Conservation (phyloP, 2,113 vertebrate genomes). For the Brachyistius frenatus region DNA sequence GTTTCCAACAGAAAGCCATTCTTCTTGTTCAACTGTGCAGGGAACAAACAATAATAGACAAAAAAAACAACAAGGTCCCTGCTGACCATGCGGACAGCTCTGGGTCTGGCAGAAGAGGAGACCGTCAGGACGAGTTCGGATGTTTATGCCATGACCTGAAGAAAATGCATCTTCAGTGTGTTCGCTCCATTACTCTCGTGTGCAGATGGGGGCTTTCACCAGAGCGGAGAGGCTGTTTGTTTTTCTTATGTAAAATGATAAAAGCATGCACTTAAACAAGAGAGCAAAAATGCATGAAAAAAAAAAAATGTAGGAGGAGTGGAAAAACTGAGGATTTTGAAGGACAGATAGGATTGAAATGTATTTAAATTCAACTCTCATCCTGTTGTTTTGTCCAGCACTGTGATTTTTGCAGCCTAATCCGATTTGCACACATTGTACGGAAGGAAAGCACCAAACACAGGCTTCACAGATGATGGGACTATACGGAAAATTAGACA, state of each 20-base stretch:
- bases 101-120: slow-evolving; percentile 52
- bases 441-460: not conserved
- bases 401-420: not conserved
- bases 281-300: slow-evolving; percentile 15
- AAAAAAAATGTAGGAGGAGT: slow-evolving; percentile 27
- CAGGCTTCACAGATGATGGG: not conserved
- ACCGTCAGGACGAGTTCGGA: slow-evolving; percentile 30
- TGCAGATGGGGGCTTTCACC: slow-evolving; percentile 65
- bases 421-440: not conserved
- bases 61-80: slow-evolving; percentile 77
- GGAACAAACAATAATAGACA: slow-evolving; percentile 78
- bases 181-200: slow-evolving; percentile 52
- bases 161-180: slow-evolving; percentile 63
- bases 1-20: slow-evolving; percentile 76
- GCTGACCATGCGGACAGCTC: slow-evolving; percentile 59
- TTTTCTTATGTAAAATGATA: slow-evolving; percentile 50
- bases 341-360: slow-evolving; percentile 9
- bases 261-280: slow-evolving; percentile 32
- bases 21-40: slow-evolving; percentile 75
- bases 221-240: slow-evolving; percentile 52
- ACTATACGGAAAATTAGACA: not conserved
- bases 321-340: slow-evolving; percentile 19
- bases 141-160: slow-evolving; percentile 62
- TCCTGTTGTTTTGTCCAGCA: not conserved
- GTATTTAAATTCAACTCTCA: not conserved